Conservation (phyloP, 2,113 vertebrate species). For the Scalopus aquaticus region DNA sequence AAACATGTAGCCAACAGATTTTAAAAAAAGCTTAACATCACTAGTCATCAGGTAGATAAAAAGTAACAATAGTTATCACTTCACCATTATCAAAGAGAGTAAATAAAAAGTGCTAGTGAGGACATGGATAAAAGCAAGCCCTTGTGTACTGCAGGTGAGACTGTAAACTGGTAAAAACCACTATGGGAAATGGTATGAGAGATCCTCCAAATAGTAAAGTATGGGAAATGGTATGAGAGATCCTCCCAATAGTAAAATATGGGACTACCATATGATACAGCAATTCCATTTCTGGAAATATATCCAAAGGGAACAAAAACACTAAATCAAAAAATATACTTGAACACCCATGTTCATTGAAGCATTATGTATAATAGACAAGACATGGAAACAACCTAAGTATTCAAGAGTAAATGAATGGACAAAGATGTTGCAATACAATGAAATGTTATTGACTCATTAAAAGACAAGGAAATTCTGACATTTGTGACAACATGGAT, state of each 20-base stretch:
- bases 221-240: neutral
- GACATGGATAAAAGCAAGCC: neutral
- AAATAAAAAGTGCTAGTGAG: no score
- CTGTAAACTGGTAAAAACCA: neutral
- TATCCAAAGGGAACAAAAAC: neutral
- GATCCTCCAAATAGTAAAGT: neutral
- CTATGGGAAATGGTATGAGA: neutral
- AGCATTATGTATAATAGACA: neutral
- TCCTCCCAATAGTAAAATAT: no score
- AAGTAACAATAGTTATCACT: no score
- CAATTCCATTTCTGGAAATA: neutral
- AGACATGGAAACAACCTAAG: neutral
- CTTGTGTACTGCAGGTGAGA: neutral
- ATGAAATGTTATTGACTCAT: neutral
- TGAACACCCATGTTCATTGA: neutral
- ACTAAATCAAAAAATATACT: no score
- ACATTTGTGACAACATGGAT: neutral
- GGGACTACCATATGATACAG: neutral
- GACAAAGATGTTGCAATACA: neutral
- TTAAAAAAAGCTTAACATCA: no score
- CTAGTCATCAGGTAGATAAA: no score
- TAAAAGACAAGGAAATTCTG: neutral
- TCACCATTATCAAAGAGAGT: no score
- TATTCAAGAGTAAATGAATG: neutral
- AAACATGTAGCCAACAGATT: no score